phyloP scores from a whole-genome alignment of 2,888 invertebrate species.

The Coleophora deauratella region DNA sequence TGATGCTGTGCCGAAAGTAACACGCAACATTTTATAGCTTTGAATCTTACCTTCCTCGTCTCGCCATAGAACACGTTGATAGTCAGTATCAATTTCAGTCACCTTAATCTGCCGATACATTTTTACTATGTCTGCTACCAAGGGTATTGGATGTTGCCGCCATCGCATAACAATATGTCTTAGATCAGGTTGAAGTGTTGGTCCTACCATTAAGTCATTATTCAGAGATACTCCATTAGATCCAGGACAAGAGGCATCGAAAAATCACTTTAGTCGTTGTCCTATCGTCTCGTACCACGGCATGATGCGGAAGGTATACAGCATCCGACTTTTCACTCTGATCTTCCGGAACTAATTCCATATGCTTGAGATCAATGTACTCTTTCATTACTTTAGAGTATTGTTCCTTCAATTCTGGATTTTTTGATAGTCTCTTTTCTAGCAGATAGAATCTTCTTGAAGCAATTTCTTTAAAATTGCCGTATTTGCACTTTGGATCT shows the following conservation, averaged over 20 bases:
- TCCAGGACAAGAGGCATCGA: slow-evolving; percentile 14
- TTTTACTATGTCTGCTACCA: slow-evolving; percentile 17
- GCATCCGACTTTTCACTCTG: slow-evolving; percentile 5
- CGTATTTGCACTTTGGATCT: slow-evolving; percentile 7
- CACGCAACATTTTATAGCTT: slow-evolving; percentile 2
- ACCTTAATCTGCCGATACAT: slow-evolving; percentile 20
- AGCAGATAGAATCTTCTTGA: slow-evolving; percentile 11
- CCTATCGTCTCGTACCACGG: slow-evolving; percentile 19
- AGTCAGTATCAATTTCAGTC: slow-evolving; percentile 2
- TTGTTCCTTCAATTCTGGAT: slow-evolving; percentile 12
- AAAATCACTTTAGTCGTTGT: slow-evolving; percentile 16
- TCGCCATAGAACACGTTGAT: slow-evolving; percentile 11
- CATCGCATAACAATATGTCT: slow-evolving; percentile 17
- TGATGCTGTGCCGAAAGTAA: slow-evolving; percentile 10
- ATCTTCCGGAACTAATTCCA: slow-evolving; percentile 7
- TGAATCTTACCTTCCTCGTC: slow-evolving; percentile 3
- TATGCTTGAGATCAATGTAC: slow-evolving; percentile 16
- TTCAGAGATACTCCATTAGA: slow-evolving; percentile 14
- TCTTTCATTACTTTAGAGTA: slow-evolving; percentile 18
- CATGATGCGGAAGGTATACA: slow-evolving; percentile 25
- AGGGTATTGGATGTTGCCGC: slow-evolving; percentile 6
- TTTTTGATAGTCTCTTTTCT: slow-evolving; percentile 12
- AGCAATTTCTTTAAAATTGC: slow-evolving; percentile 12
- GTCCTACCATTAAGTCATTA: slow-evolving; percentile 16
- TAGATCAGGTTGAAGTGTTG: slow-evolving; percentile 17